These are phyloP conservation scores for Eupithecia exiguata DNA, from an alignment of 2,888 invertebrate genomes.

Conservation along the genomic window DNA sequence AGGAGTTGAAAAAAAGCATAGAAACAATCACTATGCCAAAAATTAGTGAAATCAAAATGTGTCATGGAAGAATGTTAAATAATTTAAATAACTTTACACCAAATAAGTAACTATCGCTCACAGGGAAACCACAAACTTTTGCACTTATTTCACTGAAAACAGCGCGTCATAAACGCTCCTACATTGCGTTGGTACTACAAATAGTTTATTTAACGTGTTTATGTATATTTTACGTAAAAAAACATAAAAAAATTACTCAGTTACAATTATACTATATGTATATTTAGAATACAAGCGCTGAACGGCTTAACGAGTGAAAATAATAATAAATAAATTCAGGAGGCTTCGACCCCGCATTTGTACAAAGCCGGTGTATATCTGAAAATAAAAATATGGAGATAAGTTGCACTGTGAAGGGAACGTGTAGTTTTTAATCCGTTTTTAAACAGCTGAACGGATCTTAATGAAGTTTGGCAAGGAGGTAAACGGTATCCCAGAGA, in stretches of 20 bases:
- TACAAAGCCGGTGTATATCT: conserved; percentile 74
- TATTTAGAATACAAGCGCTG: conserved; percentile 75
- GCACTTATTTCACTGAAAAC: conserved; percentile 38
- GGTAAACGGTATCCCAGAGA: background rate
- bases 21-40: background rate
- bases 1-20: background rate
- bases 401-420: background rate
- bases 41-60: conserved; percentile 18
- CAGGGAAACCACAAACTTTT: conserved; percentile 40
- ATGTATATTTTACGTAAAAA: conserved; percentile 59
- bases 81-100: conserved; percentile 2
- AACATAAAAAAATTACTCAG: conserved; percentile 69
- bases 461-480: background rate
- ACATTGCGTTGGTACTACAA: conserved; percentile 64
- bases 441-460: background rate
- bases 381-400: conserved; percentile 51
- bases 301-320: conserved; percentile 77
- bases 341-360: conserved; percentile 71
- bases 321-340: conserved; percentile 78
- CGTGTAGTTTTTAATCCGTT: background rate
- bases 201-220: conserved; percentile 46
- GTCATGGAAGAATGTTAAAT: conserved; percentile 39
- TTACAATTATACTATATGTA: conserved; percentile 75
- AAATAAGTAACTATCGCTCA: conserved; percentile 31
- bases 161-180: conserved; percentile 59